Percentiles rank a stretch among this genome's conserved stretches.
These are phyloP conservation scores for Drosophila tripunctata DNA, from an alignment of 2,888 invertebrate species.

Conservation along the genomic window DNA sequence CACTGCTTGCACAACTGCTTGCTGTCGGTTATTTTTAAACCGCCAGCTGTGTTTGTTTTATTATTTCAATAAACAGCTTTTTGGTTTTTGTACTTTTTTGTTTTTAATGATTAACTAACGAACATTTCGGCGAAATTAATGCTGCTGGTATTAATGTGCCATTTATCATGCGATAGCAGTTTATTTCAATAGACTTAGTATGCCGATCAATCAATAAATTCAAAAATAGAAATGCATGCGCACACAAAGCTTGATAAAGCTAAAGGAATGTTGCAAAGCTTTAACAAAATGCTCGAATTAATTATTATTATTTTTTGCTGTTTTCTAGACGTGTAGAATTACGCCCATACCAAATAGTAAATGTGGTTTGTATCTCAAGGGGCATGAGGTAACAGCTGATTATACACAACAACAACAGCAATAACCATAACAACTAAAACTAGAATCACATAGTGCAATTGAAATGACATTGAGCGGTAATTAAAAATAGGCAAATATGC, in stretches of 20 bases:
- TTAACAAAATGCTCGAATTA: background rate
- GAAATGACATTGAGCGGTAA: constrained; percentile 62
- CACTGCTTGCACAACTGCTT: constrained; percentile 39
- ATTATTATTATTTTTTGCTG: background rate
- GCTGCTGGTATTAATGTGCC: background rate
- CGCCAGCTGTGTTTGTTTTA: constrained; percentile 11
- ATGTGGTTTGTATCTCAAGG: background rate
- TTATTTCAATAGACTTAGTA: background rate
- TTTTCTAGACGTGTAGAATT: constrained; percentile 3
- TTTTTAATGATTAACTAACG: constrained; percentile 7
- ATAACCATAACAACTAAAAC: constrained; percentile 7
- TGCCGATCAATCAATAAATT: background rate
- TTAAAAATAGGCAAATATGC: constrained; percentile 53
- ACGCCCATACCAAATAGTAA: constrained; percentile 20
- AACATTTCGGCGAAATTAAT: background rate
- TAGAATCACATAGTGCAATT: constrained; percentile 15
- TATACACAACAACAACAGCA: constrained; percentile 5
- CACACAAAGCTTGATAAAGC: background rate
- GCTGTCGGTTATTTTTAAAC: background rate
- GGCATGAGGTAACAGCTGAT: constrained; percentile 34
- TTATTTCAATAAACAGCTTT: background rate
- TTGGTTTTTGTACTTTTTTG: too few relatives aligned
- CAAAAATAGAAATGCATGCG: background rate
- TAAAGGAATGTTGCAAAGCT: background rate
- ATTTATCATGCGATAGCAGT: constrained; percentile 4